phyloP scores from a whole-genome alignment of 2,113 vertebrate species.

The Myotis brandtii region DNA sequence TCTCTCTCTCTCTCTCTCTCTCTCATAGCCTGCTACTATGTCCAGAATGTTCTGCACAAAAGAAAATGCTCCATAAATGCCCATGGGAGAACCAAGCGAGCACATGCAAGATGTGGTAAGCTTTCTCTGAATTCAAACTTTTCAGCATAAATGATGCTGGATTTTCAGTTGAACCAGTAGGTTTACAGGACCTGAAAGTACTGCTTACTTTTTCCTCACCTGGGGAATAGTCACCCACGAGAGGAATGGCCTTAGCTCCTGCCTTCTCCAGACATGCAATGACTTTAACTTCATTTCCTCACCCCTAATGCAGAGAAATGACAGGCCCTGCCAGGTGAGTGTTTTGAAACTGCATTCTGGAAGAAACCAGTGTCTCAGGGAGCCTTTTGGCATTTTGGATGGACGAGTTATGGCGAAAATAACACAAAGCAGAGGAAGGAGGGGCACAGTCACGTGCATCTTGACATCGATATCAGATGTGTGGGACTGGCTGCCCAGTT shows the following conservation, averaged over 20 bases:
- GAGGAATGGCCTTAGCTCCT: neutral
- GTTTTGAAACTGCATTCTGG: neutral
- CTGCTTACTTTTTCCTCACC: neutral
- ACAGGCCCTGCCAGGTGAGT: neutral
- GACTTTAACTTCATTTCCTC: neutral
- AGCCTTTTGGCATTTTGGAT: neutral
- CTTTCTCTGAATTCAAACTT: neutral
- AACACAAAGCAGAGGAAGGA: neutral
- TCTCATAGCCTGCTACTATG: neutral
- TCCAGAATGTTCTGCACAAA: neutral
- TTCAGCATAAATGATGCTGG: neutral
- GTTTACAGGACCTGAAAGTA: neutral
- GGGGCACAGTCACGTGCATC: rapidly evolving
- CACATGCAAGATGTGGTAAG: neutral
- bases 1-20: neutral
- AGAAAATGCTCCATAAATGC: neutral
- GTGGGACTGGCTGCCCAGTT: neutral
- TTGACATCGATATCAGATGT: neutral
- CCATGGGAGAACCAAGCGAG: neutral
- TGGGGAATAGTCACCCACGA: neutral
- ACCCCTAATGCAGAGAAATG: neutral
- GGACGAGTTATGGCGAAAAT: neutral
- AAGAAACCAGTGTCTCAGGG: neutral
- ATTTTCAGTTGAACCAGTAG: neutral
- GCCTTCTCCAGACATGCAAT: neutral